Evolutionary conservation across 1,140 invertebrate species (phyloP).

Genomic region (Paraescarpia echinospica): DNA sequence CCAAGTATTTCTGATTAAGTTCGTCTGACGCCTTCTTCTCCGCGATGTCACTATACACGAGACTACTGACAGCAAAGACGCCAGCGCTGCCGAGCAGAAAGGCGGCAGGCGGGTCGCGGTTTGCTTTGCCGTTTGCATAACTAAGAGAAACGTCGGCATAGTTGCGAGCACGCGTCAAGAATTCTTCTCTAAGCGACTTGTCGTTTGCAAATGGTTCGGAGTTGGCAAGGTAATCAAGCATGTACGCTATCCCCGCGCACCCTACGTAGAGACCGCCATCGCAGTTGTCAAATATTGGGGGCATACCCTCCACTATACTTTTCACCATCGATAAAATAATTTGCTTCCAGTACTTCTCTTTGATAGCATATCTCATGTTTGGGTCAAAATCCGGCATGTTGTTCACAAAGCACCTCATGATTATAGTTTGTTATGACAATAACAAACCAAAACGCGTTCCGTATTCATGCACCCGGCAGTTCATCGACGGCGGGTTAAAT

Average conservation of each 20-base stretch:
- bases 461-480: neutral
- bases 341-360: slow-evolving; percentile 40
- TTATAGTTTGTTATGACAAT: neutral
- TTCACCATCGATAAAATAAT: slow-evolving; percentile 18
- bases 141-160: slow-evolving; percentile 48
- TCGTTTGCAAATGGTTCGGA: slow-evolving; percentile 42
- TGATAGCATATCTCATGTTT: slow-evolving; percentile 34
- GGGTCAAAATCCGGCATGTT: slow-evolving; percentile 42
- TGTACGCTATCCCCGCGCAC: slow-evolving; percentile 59
- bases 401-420: slow-evolving; percentile 54
- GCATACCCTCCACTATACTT: slow-evolving; percentile 36
- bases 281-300: slow-evolving; percentile 43
- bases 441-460: neutral
- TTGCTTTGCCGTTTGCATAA: slow-evolving; percentile 33
- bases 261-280: slow-evolving; percentile 62
- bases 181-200: slow-evolving; percentile 34
- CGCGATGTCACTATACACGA: slow-evolving; percentile 48
- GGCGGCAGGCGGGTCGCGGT: slow-evolving; percentile 42
- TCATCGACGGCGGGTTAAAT: neutral
- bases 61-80: slow-evolving; percentile 53
- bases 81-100: slow-evolving; percentile 61
- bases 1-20: slow-evolving; percentile 45
- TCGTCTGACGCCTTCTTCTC: slow-evolving; percentile 35
- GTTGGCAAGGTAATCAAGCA: slow-evolving; percentile 56
- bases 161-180: slow-evolving; percentile 44